Evolutionary conservation across 1,140 invertebrate species (phyloP).

Genomic region (Nasonia longicornis): DNA sequence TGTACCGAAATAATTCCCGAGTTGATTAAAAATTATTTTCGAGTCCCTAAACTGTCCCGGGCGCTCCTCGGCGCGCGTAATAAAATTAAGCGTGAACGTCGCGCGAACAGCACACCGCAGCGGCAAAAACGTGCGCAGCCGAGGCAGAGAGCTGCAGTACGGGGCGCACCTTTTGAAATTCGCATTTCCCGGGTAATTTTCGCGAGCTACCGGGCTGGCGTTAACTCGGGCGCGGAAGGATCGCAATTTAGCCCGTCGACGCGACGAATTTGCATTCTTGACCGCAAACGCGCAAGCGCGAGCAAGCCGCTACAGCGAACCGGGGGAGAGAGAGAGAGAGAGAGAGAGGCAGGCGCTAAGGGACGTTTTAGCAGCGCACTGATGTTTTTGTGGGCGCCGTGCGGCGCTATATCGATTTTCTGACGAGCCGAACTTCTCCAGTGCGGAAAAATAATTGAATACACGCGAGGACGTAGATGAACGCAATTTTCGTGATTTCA

Average conservation of each 20-base stretch:
- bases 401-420: neutral
- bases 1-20: too few species aligned
- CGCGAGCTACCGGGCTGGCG: neutral
- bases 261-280: conserved; percentile 60
- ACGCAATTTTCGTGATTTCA: neutral
- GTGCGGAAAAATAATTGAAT: neutral
- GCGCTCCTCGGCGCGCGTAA: neutral
- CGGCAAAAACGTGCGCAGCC: neutral
- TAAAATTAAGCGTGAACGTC: conserved; percentile 34
- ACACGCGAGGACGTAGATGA: too few species aligned
- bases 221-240: conserved; percentile 23
- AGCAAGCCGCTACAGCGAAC: too few species aligned
- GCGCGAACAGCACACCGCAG: neutral
- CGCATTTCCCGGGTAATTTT: conserved; percentile 13
- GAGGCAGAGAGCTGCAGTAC: neutral
- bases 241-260: conserved; percentile 17
- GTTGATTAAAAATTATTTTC: neutral
- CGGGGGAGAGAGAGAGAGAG: too few species aligned
- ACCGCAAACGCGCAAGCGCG: conserved; percentile 53
- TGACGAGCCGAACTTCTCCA: neutral
- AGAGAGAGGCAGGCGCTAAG: too few species aligned
- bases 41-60: neutral
- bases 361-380: too few species aligned
- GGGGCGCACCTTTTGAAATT: conserved; percentile 28
- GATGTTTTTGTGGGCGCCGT: too few species aligned